These are phyloP conservation scores for Chrysomallon squamiferum DNA, from an alignment of 1,140 invertebrate genomes.

Conservation along the genomic window DNA sequence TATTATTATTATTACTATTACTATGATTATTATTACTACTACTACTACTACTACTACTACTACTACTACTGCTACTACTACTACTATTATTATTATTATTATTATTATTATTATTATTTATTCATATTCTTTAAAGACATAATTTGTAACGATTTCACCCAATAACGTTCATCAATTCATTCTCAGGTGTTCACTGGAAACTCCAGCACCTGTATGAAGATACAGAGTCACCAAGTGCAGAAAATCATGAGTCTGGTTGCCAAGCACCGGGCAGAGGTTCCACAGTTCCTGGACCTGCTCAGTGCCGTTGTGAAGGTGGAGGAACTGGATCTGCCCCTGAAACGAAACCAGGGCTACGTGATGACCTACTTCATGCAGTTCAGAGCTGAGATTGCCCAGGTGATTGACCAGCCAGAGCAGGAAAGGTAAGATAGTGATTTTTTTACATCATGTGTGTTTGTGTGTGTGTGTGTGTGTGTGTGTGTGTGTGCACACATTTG, in stretches of 20 bases:
- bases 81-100: conserved; percentile 1
- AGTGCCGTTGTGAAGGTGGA: conserved; percentile 56
- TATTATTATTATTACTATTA: conserved; percentile 1
- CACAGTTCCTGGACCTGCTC: conserved; percentile 58
- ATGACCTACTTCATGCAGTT: conserved; percentile 64
- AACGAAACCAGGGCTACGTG: conserved; percentile 60
- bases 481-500: too few relatives aligned
- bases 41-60: neutral
- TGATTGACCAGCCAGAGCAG: conserved; percentile 45
- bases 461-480: too few relatives aligned
- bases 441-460: too few relatives aligned
- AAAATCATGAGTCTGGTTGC: conserved; percentile 54
- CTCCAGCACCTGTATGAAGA: conserved; percentile 55
- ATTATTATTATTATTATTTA: neutral
- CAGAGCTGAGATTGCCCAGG: conserved; percentile 43
- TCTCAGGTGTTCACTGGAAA: conserved; percentile 59
- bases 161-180: too few relatives aligned
- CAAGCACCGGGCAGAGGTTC: conserved; percentile 40
- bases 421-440: conserved; percentile 41
- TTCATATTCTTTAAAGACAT: neutral
- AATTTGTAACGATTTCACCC: neutral
- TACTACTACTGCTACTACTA: neutral
- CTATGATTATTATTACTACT: neutral
- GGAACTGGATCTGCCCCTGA: conserved; percentile 57
- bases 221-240: conserved; percentile 51